These are phyloP conservation scores for Eupithecia insigniata DNA, from an alignment of 2,888 invertebrate genomes.

Conservation along the genomic window DNA sequence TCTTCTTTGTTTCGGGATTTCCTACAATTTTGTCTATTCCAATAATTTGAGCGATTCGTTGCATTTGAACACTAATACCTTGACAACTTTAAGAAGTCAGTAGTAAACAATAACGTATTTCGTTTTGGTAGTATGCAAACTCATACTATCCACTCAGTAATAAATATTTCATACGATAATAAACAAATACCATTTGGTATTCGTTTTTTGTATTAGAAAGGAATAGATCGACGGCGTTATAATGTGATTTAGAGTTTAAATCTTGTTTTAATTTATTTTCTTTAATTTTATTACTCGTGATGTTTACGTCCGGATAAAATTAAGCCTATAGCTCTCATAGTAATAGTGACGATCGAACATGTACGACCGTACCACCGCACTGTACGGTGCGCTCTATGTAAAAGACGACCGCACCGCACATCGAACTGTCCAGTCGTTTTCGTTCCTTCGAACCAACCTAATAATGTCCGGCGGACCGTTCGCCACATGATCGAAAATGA, in stretches of 20 bases:
- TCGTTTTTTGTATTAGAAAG: too few species aligned
- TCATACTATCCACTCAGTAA: constrained; percentile 6
- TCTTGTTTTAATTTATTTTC: not conserved
- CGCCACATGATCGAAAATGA: too few species aligned
- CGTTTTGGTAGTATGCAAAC: constrained; percentile 44
- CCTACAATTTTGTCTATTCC: not conserved
- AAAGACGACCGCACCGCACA: too few species aligned
- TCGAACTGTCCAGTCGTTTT: too few species aligned
- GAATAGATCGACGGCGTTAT: not conserved
- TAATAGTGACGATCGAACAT: too few species aligned
- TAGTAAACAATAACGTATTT: not conserved
- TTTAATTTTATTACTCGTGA: too few species aligned
- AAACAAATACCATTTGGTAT: too few species aligned
- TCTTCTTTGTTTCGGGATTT: not conserved
- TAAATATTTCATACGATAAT: too few species aligned
- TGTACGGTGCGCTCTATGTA: too few species aligned
- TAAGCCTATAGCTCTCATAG: not conserved
- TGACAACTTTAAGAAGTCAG: not conserved
- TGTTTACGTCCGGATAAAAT: not conserved
- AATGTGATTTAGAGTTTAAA: not conserved
- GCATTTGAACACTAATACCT: not conserved
- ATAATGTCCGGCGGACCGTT: too few species aligned
- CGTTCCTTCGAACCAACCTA: too few species aligned
- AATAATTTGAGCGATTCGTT: not conserved
- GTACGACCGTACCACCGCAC: too few species aligned